Percentiles rank a stretch among this genome's conserved stretches.
Evolutionary conservation across 2,113 vertebrate species (phyloP).

Genomic region (Orthonyx spaldingii): DNA sequence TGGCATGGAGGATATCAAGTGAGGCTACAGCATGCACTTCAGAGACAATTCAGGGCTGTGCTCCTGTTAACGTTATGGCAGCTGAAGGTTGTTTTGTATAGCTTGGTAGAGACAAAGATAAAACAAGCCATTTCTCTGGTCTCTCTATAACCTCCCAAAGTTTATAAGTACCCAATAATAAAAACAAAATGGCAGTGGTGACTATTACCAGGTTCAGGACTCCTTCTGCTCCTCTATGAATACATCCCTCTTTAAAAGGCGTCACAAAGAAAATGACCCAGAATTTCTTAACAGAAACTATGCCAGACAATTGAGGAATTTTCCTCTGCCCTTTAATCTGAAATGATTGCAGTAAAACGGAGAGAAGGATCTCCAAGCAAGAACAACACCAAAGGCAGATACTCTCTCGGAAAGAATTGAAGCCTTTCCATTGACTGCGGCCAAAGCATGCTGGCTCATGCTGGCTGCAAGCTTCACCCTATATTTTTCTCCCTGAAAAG

Average conservation of each 20-base stretch:
- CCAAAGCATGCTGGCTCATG: not conserved
- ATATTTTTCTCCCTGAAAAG: not conserved
- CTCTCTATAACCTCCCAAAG: not conserved
- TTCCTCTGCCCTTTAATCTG: not conserved
- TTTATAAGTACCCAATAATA: not conserved
- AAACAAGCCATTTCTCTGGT: not conserved
- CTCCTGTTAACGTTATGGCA: not conserved
- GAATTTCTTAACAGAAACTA: not conserved
- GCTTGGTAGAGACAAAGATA: not conserved
- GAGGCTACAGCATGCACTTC: not conserved
- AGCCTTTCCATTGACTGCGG: not conserved
- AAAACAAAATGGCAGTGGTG: not conserved
- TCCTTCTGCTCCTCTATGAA: not conserved
- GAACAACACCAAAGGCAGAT: not conserved
- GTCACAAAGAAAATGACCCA: not conserved
- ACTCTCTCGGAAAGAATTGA: accelerated
- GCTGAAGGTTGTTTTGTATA: not conserved
- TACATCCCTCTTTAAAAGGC: not conserved
- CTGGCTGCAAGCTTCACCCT: not conserved
- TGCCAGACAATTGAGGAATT: not conserved
- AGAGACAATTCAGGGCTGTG: not conserved
- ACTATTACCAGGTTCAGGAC: not conserved
- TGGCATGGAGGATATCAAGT: not conserved
- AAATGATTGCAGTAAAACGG: not conserved
- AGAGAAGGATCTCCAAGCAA: not conserved